Base-by-base conservation (phyloP, 2,797 vertebrate species). In the Gallinago stenura region DNA sequence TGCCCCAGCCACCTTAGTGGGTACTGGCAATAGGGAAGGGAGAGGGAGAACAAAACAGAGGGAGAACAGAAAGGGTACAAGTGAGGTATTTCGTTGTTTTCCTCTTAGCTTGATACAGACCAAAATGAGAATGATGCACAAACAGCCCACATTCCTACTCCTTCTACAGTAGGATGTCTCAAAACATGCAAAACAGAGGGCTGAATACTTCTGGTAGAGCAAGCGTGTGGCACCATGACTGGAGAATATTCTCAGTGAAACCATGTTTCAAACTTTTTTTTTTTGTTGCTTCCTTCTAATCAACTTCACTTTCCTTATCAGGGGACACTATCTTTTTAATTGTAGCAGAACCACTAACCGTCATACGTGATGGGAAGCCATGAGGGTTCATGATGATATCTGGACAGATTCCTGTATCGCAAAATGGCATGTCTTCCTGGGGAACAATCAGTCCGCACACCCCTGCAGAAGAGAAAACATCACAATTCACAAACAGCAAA, bases 341-440 rank as follows among this genome's bases (percentile, higher is more conserved):
- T 0, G 0, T 33, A 48, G 64, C 28, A 25, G 7, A 71, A 37
- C 6, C 73, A 96, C 98, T 95, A 97, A 99, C 99, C 98, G 99
- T 99, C 99, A 99, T 99, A 97, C 99, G 99, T 8, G 99, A 99
- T 76, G 99, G 99, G 97, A 99, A 99, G 92, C 99, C 99, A 1
- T 99, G 99, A 90, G 99, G 99, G 98, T 99, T 99, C 99, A 99
- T 99, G 96, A 99, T 99, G 96, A 99, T 99, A 93, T 99, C 99
- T 9, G 99, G 99, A 93, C 99, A 99, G 98, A 99, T 99, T 77
- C 99, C 99, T 2, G 99, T 98, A 95, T 99, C 99, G 88, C 99
- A 99, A 95, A 99, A 99, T 0, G 99, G 99, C 99, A 99, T 99
- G 98, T 99, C 99, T 96, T 99, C 99, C 97, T 99, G 99, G 66